Evolutionary conservation across 2,797 vertebrate species (phyloP).

Genomic region (Anabacerthia variegaticeps): DNA sequence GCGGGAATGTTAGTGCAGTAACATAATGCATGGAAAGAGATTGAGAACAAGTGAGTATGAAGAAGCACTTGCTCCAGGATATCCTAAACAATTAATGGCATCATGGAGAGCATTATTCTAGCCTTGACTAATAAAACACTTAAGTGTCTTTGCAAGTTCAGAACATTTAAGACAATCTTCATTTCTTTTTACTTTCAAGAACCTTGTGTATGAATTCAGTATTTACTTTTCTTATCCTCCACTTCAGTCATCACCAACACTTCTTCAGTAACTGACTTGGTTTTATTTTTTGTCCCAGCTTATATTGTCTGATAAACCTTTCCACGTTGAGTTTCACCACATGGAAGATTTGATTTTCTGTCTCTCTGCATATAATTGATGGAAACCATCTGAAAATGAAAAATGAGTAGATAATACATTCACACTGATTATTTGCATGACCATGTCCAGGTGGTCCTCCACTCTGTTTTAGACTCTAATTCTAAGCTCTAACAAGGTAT

Average conservation of each 20-base stretch:
- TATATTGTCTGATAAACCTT: background rate
- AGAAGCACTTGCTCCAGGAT: background rate
- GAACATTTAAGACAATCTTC: background rate
- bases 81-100: background rate
- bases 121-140: background rate
- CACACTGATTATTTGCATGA: background rate
- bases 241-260: background rate
- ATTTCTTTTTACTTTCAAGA: background rate
- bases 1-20: background rate
- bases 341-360: background rate
- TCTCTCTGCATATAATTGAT: background rate
- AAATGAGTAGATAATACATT: background rate
- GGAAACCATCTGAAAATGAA: background rate
- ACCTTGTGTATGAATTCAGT: background rate
- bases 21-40: background rate
- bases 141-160: background rate
- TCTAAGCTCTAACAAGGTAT: background rate
- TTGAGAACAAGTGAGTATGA: background rate
- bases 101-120: background rate
- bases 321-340: background rate
- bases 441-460: background rate
- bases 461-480: background rate
- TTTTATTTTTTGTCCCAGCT: background rate
- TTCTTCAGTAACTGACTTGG: background rate
- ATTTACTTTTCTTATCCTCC: background rate